phyloP scores from a whole-genome alignment of 2,113 vertebrate genomes.

The Mugil cephalus region DNA sequence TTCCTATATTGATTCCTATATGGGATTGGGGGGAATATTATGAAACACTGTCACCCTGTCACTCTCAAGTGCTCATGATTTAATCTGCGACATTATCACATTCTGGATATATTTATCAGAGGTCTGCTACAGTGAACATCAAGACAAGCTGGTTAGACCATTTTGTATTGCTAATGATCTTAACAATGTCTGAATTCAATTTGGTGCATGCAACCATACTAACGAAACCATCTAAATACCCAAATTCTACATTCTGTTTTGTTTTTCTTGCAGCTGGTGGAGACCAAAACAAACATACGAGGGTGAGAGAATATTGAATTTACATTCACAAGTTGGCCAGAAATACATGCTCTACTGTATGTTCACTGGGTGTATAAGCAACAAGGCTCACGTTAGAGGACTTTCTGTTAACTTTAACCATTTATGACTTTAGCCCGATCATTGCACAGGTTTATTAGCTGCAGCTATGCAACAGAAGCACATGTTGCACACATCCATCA shows the following conservation, averaged over 20 bases:
- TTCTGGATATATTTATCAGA: slow-evolving; percentile 18
- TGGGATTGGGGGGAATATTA: background rate
- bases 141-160: slow-evolving; percentile 28
- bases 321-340: no score
- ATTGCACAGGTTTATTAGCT: no score
- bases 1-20: background rate
- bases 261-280: background rate
- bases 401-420: no score
- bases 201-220: background rate
- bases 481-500: background rate
- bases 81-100: slow-evolving; percentile 18
- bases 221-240: background rate
- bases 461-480: no score
- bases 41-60: background rate
- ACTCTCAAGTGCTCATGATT: background rate
- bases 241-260: background rate
- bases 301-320: background rate
- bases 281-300: no score
- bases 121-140: slow-evolving; percentile 4
- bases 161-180: slow-evolving; percentile 30
- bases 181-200: slow-evolving; percentile 22
- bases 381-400: no score
- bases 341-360: no score
- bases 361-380: no score
- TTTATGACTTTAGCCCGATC: no score